Base-by-base conservation (phyloP, 1,140 invertebrate species). In the Drosophila pseudoobscura region DNA sequence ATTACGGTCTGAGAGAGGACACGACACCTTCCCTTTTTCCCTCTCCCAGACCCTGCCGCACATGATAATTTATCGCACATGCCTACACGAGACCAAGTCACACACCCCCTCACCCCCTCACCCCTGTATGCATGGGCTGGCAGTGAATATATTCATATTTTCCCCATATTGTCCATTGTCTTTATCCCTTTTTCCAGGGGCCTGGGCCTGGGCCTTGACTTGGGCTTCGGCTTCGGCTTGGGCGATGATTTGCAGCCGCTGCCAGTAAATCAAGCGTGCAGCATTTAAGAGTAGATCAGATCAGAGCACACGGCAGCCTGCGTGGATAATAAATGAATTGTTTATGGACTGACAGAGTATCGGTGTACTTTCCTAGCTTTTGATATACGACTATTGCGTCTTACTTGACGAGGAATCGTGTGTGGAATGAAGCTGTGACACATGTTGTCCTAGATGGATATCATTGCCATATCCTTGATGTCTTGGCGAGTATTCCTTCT, bases 161-260 rank as follows among this genome's bases (percentile, higher is more conserved):
- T 51, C 22, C 50, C 65, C 51, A 68, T 49, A 69, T 26, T 77
- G 75, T 70, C 57, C 72, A 68, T 73, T 72, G 69, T 70, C 73
- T 72, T 88, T 88, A 88, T 88, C 78, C 83, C 82, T 84, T 88
- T 76, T 61, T 15, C 58, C 29, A 17, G 46, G n/a, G n/a, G n/a
- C n/a, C n/a, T n/a, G n/a, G n/a, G n/a, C n/a, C n/a, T n/a, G n/a
- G 44, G 31, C 29, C 50, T 62, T 59, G 57, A 77, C 83, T 5
- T 26, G 24, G 24, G 24, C 58, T 22, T 24, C 29, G 44, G 31
- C 29, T 44, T 62, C 29, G 44, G 31, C 29, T 44, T 62, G 59
- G 60, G 80, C 83, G 77, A 90, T 90, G 88, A 90, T 88, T 90
- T 90, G 88, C 88, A 90, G 88, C 88, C 88, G 88, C 77, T 90